These are phyloP conservation scores for Eurystomus gularis DNA, from an alignment of 2,113 vertebrate genomes.

Conservation along the genomic window DNA sequence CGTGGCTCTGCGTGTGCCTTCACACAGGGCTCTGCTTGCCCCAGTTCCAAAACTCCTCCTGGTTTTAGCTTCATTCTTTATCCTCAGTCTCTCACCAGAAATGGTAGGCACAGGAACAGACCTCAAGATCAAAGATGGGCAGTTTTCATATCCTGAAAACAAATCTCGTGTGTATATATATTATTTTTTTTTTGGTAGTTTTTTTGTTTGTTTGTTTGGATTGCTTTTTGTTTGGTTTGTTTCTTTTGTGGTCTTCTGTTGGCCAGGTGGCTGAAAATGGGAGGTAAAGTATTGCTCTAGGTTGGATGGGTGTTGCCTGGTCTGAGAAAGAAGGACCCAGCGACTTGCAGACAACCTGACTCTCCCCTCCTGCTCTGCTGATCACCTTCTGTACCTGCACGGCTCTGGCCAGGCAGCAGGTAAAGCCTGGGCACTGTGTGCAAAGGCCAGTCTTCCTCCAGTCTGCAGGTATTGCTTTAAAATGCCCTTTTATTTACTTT, in stretches of 20 bases:
- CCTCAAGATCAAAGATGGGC: not conserved
- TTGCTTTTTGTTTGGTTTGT: not conserved
- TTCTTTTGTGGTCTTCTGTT: not conserved
- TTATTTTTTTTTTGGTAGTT: not conserved
- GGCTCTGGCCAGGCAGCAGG: not conserved
- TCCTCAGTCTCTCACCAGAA: not conserved
- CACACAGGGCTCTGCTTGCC: not conserved
- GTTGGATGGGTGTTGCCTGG: not conserved
- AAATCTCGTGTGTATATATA: not conserved
- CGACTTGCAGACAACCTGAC: not conserved
- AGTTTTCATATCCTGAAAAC: not conserved
- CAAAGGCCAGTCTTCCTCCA: not conserved
- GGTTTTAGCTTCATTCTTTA: not conserved
- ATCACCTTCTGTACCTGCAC: not conserved
- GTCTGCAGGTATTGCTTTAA: not conserved
- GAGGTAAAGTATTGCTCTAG: not conserved
- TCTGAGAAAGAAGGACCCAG: not conserved
- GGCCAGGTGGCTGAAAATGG: not conserved
- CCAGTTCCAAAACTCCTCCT: not conserved
- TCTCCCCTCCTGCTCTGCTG: not conserved
- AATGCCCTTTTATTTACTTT: not conserved
- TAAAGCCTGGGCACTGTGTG: not conserved
- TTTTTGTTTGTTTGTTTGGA: not conserved
- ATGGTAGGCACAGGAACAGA: not conserved
- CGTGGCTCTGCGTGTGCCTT: not conserved